Conservation (phyloP, 53 echinoderm and acorn worm species). For the Glandiceps talaboti region DNA sequence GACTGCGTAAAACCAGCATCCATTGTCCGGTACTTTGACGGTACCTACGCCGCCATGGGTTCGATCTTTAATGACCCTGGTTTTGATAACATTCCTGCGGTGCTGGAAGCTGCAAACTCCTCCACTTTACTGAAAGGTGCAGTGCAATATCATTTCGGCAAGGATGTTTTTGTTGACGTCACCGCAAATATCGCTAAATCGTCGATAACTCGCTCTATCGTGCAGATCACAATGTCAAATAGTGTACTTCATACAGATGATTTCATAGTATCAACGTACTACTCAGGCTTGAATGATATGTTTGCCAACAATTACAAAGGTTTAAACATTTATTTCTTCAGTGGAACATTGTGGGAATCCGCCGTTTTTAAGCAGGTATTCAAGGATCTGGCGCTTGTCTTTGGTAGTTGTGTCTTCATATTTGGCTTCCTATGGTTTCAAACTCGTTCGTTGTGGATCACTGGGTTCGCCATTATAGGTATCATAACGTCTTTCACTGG, state of each 20-base stretch:
- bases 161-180: background rate
- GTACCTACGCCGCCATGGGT: background rate
- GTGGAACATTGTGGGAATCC: background rate
- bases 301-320: background rate
- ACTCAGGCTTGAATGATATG: background rate
- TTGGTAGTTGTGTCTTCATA: conserved; percentile 7
- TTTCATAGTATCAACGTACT: background rate
- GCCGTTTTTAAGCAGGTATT: background rate
- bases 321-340: background rate
- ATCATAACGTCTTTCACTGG: conserved; percentile 2
- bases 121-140: background rate
- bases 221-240: background rate
- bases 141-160: conserved; percentile 2
- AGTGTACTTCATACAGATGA: background rate
- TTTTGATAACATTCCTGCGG: conserved; percentile 1
- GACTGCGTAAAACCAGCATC: background rate
- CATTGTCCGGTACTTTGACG: conserved; percentile 6
- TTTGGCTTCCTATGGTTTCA: conserved; percentile 2
- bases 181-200: background rate
- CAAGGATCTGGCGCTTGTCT: background rate
- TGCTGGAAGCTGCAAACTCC: background rate
- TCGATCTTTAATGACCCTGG: background rate
- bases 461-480: background rate
- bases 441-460: conserved; percentile 3
- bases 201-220: background rate